Percentiles rank a stretch among this genome's conserved stretches.
phyloP scores from a whole-genome alignment of 37 sponge, comb jelly and placozoan species.

The Lycopodina hypogea region DNA sequence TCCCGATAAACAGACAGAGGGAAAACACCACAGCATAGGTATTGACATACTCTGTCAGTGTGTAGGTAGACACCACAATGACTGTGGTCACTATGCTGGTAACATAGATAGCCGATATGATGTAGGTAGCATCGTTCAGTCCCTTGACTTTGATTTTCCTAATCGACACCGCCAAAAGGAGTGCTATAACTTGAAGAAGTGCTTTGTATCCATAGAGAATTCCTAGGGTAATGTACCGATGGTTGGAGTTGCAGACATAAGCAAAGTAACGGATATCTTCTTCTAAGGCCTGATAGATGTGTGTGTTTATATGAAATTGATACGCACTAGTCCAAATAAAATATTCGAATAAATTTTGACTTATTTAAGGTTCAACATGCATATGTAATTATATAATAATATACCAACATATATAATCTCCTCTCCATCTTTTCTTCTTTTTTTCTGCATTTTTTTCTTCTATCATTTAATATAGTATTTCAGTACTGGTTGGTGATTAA shows the following conservation, averaged over 20 bases:
- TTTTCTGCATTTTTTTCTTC: too few species aligned
- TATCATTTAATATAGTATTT: too few species aligned
- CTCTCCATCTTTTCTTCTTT: too few species aligned
- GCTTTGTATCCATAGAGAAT: conserved; percentile 55
- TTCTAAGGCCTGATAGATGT: background rate
- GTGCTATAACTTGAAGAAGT: conserved; percentile 40
- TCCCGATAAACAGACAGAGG: conserved; percentile 19
- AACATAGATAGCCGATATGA: conserved; percentile 46
- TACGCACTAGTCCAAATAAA: too few species aligned
- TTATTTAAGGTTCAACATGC: background rate
- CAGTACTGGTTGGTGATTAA: too few species aligned
- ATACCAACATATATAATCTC: background rate
- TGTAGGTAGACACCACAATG: conserved; percentile 16
- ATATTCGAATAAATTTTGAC: too few species aligned
- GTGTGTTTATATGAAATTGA: too few species aligned
- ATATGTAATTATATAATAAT: background rate
- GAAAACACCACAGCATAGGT: conserved; percentile 17
- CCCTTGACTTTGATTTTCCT: conserved; percentile 57
- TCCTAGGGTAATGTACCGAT: conserved; percentile 18
- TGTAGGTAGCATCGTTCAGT: conserved; percentile 38
- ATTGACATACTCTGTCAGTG: conserved; percentile 38
- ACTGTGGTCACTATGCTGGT: conserved; percentile 39
- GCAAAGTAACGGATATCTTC: conserved; percentile 1
- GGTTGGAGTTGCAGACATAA: conserved; percentile 16
- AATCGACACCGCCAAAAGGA: conserved; percentile 47